Conservation (phyloP, 1,140 invertebrate genomes). For the Lysiphlebus fabarum region DNA sequence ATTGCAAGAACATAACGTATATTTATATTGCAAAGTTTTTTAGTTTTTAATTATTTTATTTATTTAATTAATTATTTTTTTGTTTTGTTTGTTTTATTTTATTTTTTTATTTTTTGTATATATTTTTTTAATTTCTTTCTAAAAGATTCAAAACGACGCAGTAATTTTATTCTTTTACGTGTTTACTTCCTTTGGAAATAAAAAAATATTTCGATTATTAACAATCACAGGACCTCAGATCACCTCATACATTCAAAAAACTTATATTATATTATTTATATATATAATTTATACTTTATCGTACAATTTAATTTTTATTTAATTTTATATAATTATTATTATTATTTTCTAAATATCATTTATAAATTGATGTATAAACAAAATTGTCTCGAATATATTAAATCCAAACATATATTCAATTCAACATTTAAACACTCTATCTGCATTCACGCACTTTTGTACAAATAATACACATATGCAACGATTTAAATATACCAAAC, state of each 20-base stretch:
- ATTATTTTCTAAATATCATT: too few relatives aligned
- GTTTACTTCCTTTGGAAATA: conserved; percentile 44
- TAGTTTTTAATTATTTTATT: conserved; percentile 16
- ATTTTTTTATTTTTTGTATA: conserved; percentile 29
- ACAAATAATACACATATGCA: conserved; percentile 22
- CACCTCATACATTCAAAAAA: conserved; percentile 51
- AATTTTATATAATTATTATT: conserved; percentile 1
- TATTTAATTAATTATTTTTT: conserved; percentile 17
- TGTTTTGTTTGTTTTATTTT: conserved; percentile 53
- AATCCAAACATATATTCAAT: conserved; percentile 23
- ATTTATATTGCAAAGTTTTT: conserved; percentile 50
- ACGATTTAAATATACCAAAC: conserved; percentile 5
- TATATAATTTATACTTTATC: conserved; percentile 24
- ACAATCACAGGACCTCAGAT: conserved; percentile 59
- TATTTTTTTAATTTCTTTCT: conserved; percentile 13
- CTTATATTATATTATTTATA: conserved; percentile 40
- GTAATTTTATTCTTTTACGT: conserved; percentile 26
- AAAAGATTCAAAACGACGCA: conserved; percentile 51
- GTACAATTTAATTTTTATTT: conserved; percentile 11
- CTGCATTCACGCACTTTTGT: conserved; percentile 14
- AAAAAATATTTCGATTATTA: conserved; percentile 58
- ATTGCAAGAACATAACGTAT: conserved; percentile 57
- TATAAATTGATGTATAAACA: too few relatives aligned
- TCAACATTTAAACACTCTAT: conserved; percentile 16
- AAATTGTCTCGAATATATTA: too few relatives aligned